Evolutionary conservation across 2,113 vertebrate genomes (phyloP).

Genomic region (Vimba vimba): DNA sequence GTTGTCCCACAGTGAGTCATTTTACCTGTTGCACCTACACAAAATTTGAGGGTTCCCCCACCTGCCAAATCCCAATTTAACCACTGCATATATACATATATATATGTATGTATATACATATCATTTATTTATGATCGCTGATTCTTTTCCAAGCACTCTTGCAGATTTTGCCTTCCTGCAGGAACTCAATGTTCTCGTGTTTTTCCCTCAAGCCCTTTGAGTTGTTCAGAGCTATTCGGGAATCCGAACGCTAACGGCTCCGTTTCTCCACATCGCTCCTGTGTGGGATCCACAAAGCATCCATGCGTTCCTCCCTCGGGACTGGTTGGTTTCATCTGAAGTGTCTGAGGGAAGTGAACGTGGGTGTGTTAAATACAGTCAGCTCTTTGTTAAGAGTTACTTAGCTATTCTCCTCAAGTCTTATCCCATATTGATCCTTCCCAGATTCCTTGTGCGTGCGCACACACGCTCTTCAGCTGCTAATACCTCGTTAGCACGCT

Average conservation of each 20-base stretch:
- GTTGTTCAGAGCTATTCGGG: background rate
- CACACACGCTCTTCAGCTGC: background rate
- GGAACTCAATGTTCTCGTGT: background rate
- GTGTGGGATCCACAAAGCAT: conserved; percentile 19
- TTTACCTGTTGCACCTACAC: too few species aligned
- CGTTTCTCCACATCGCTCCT: background rate
- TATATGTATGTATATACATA: too few species aligned
- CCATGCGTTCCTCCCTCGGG: background rate
- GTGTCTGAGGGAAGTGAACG: background rate
- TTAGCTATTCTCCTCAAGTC: background rate
- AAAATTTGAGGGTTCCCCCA: too few species aligned
- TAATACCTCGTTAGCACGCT: conserved; percentile 36
- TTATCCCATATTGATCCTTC: background rate
- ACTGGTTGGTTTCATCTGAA: background rate
- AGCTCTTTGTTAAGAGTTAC: background rate
- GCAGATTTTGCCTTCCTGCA: background rate
- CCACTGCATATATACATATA: too few species aligned
- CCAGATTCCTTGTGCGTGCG: background rate
- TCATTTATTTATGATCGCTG: background rate
- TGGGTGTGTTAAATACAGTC: conserved; percentile 17
- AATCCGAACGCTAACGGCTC: background rate
- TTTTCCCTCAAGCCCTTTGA: conserved; percentile 13
- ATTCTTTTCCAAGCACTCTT: background rate
- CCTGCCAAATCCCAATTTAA: too few species aligned
- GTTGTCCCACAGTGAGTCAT: too few species aligned